Evolutionary conservation across 2,113 vertebrate genomes (phyloP).

Genomic region (Turnix velox): DNA sequence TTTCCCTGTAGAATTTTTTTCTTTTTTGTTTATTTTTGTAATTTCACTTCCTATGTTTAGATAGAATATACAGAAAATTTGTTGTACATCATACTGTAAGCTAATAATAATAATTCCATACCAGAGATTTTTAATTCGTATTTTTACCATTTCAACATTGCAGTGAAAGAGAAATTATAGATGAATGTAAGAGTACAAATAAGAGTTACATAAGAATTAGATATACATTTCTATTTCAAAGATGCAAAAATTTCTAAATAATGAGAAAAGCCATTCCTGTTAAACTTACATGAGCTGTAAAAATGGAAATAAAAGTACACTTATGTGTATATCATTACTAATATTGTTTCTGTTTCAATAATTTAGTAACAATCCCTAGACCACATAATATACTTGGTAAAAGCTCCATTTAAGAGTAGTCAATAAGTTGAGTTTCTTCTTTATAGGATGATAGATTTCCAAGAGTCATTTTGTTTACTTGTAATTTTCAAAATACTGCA

Average conservation of each 20-base stretch:
- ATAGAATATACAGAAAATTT: not conserved
- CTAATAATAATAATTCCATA: not conserved
- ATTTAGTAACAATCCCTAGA: not conserved
- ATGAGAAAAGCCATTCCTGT: not conserved
- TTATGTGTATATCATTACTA: not conserved
- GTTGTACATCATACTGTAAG: not conserved
- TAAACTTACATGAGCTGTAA: not conserved
- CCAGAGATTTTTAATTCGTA: not conserved
- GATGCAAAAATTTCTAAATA: not conserved
- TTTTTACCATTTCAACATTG: not conserved
- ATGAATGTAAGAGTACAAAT: not conserved
- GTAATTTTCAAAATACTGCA: not conserved
- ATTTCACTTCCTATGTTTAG: not conserved
- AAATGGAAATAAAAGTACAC: not conserved
- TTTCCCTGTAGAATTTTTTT: not conserved
- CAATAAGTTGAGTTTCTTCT: not conserved
- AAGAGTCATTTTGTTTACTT: not conserved
- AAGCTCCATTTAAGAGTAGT: not conserved
- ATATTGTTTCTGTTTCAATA: not conserved
- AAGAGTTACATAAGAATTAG: not conserved
- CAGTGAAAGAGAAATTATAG: not conserved
- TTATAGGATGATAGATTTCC: not conserved
- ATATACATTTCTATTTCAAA: not conserved
- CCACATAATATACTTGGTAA: not conserved
- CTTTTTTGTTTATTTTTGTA: not conserved